Percentiles rank a stretch among this genome's conserved stretches.
Conservation (phyloP, 2,888 invertebrate species). For the Creontiades dilutus region DNA sequence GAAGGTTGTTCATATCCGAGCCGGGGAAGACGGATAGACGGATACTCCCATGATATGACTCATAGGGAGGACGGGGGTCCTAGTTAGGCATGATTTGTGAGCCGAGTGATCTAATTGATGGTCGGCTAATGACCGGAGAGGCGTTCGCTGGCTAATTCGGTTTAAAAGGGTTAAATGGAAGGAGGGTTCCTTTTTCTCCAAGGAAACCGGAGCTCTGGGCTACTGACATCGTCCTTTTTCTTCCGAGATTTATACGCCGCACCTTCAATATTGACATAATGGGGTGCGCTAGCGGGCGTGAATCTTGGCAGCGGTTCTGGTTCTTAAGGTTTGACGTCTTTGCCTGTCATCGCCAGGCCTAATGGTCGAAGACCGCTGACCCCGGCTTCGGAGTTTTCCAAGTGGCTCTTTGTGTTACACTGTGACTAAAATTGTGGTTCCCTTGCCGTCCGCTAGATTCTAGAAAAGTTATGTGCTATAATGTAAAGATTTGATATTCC, state of each 20-base stretch:
- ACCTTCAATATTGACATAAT: conserved; percentile 39
- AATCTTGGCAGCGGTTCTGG: conserved; percentile 4
- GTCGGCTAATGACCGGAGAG: conserved; percentile 44
- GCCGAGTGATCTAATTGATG: conserved; percentile 56
- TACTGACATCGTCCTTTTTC: conserved; percentile 19
- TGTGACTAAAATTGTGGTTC: no score
- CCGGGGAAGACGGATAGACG: conserved; percentile 32
- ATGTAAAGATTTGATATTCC: no score
- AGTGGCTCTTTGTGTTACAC: no score
- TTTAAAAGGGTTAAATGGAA: conserved; percentile 35
- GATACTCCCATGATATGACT: conserved; percentile 54
- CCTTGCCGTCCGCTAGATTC: no score
- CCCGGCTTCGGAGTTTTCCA: no score
- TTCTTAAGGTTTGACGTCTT: neutral
- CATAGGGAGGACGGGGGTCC: conserved; percentile 17
- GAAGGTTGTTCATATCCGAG: conserved; percentile 49
- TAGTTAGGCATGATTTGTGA: conserved; percentile 52
- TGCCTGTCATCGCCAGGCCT: neutral
- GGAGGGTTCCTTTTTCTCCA: conserved; percentile 31
- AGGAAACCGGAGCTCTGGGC: conserved; percentile 36
- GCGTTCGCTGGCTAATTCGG: conserved; percentile 45
- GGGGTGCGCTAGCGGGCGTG: conserved; percentile 1
- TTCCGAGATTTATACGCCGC: neutral
- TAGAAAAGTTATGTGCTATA: no score
- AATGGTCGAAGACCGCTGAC: no score